Base-by-base conservation (phyloP, 1,140 invertebrate genomes). In the Drosophila simulans region DNA sequence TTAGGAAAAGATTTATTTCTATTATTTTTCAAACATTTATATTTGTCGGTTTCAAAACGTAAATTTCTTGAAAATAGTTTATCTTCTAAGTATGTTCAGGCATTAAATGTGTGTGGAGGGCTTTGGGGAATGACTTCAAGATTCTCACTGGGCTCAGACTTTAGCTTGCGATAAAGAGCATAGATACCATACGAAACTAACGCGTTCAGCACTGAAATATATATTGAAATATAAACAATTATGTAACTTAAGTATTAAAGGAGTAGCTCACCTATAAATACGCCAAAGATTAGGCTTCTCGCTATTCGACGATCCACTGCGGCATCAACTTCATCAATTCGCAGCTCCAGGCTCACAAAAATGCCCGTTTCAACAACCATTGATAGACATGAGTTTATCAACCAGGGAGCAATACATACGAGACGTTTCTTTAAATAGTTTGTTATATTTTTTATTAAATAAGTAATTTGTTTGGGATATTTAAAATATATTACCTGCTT, bases 311-410 rank as follows among this genome's bases (percentile, higher is more conserved):
- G 75, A 73, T 91, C 90, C 52, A 89, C 74, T 10, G 90, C 80
- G 27, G 90, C 90, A 70, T 91, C 90, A 17, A 89, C 69, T 54
- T 91, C 90, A 45, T 91, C 84, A 43, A 91, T 91, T 76, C 91
- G 80, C 0, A 91, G 62, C 66, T 91, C 90, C 57, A 91, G 66
- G 46, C 75, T 83, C 12, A 91, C 72, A 43, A 89, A 91, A 27
- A 91, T 80, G 0, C 86, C 81, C 42, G 90, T 76, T 53, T 91
- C 90, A 10, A 91, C 66, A 13, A 63, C 52, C 76, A 91, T 85
- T 2, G 90, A 91, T 12, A 80, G 75, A 12, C 57, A 74, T 1
- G 90, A 57, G 63, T 91, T 91, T 17, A 91, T 91, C 4, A 91
- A 62, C 90, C 90, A 91, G 15, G 90, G 90, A 66, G 90, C 78